phyloP scores from a whole-genome alignment of 2,888 invertebrate genomes.

The Octodonta nipae region DNA sequence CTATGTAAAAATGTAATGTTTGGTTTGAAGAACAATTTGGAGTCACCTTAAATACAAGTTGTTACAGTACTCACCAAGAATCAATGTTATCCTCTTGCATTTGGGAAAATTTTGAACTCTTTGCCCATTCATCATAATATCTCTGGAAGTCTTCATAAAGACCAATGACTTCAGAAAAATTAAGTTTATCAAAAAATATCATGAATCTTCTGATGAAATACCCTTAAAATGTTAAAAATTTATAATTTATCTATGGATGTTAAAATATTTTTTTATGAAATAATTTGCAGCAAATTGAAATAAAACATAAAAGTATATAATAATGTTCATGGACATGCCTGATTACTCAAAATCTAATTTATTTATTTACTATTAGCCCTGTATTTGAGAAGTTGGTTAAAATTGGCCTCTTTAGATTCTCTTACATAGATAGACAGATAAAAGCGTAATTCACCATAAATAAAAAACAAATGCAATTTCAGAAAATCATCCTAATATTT shows the following conservation, averaged over 20 bases:
- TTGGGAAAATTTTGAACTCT: no score
- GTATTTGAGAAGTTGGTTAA: no score
- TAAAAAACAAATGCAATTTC: no score
- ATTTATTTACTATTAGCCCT: no score
- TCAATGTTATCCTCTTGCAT: slow-evolving; percentile 13
- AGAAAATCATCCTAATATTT: no score
- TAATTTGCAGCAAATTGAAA: slow-evolving; percentile 3
- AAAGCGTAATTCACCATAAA: no score
- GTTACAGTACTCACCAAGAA: slow-evolving; percentile 16
- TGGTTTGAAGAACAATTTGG: background rate
- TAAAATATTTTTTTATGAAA: slow-evolving; percentile 19
- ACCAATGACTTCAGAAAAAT: slow-evolving; percentile 68
- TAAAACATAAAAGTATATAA: slow-evolving; percentile 7
- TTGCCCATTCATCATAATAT: slow-evolving; percentile 47
- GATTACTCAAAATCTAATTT: no score
- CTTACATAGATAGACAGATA: no score
- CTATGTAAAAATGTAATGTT: no score
- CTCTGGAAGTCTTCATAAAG: slow-evolving; percentile 57
- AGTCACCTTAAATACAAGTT: background rate
- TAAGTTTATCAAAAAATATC: slow-evolving; percentile 67
- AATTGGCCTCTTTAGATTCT: no score
- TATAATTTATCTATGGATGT: background rate
- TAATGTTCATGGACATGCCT: no score
- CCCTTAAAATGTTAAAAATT: slow-evolving; percentile 39
- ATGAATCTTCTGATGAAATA: slow-evolving; percentile 70